Percentiles rank a stretch among this genome's conserved stretches.
Conservation (phyloP, 2,113 vertebrate species). For the Daphoenositta chrysoptera region DNA sequence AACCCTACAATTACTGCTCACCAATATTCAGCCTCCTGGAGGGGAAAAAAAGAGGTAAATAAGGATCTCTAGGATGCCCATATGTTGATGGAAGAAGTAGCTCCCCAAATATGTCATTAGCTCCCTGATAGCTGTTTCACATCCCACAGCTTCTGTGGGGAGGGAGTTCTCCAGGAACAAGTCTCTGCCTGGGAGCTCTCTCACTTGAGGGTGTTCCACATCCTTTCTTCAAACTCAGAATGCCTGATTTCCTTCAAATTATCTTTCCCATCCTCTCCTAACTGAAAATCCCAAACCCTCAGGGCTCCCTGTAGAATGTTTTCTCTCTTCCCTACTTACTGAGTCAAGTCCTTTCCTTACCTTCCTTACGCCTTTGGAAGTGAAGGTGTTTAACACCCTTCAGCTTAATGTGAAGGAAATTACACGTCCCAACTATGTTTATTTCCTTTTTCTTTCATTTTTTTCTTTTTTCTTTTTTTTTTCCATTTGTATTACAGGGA, state of each 20-base stretch:
- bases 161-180: background rate
- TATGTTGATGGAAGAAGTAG: background rate
- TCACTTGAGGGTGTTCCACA: background rate
- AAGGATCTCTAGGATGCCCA: background rate
- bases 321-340: background rate
- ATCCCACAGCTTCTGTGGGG: background rate
- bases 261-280: background rate
- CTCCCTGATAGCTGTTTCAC: background rate
- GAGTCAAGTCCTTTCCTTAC: background rate
- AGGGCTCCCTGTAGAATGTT: background rate
- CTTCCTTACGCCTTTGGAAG: background rate
- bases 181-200: background rate
- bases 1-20: fast-evolving
- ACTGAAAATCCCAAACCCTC: background rate
- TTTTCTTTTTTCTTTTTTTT: fast-evolving
- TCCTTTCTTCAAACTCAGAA: background rate
- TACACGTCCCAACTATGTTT: background rate
- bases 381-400: background rate
- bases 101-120: background rate
- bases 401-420: background rate
- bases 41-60: background rate
- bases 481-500: background rate
- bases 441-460: background rate
- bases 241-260: background rate
- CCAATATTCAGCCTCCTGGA: background rate